These are phyloP conservation scores for Kryptolebias marmoratus DNA, from an alignment of 2,113 vertebrate genomes.

Conservation along the genomic window DNA sequence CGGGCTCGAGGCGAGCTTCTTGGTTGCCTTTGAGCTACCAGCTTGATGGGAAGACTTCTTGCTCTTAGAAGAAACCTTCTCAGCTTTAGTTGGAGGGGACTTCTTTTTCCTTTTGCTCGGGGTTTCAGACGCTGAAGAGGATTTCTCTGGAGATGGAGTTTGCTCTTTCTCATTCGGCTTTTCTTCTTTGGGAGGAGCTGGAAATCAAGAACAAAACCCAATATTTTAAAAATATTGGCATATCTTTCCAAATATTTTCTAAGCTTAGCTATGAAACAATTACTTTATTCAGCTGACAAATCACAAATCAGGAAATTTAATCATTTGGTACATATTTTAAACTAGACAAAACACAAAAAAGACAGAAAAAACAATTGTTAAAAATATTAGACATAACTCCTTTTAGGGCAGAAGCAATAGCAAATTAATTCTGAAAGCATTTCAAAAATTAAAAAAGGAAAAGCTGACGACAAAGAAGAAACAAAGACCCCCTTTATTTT, in stretches of 20 bases:
- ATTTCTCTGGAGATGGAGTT: slow-evolving; percentile 49
- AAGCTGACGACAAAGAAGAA: slow-evolving; percentile 9
- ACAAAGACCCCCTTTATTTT: slow-evolving; percentile 47
- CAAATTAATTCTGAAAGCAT: not conserved
- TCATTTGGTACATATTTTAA: not conserved
- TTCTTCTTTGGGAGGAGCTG: slow-evolving; percentile 72
- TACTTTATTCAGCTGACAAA: not conserved
- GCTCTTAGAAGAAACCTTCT: slow-evolving; percentile 69
- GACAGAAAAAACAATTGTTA: not conserved
- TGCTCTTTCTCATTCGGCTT: slow-evolving; percentile 71
- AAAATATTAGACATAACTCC: not conserved
- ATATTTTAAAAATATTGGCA: slow-evolving; percentile 32
- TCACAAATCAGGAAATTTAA: not conserved
- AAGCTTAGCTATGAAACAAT: not conserved
- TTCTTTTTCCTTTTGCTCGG: slow-evolving; percentile 66
- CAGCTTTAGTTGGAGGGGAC: slow-evolving; percentile 45
- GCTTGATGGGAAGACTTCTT: slow-evolving; percentile 53
- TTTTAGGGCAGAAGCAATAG: too few relatives aligned
- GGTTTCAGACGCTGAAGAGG: slow-evolving; percentile 12
- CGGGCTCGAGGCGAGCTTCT: slow-evolving; percentile 50
- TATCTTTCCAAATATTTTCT: not conserved
- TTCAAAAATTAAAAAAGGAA: slow-evolving; percentile 30
- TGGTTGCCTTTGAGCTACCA: slow-evolving; percentile 56
- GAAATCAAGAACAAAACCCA: slow-evolving; percentile 47
- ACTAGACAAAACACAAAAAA: not conserved